phyloP scores from a whole-genome alignment of 2,113 vertebrate species.

The Hymenochirus boettgeri region DNA sequence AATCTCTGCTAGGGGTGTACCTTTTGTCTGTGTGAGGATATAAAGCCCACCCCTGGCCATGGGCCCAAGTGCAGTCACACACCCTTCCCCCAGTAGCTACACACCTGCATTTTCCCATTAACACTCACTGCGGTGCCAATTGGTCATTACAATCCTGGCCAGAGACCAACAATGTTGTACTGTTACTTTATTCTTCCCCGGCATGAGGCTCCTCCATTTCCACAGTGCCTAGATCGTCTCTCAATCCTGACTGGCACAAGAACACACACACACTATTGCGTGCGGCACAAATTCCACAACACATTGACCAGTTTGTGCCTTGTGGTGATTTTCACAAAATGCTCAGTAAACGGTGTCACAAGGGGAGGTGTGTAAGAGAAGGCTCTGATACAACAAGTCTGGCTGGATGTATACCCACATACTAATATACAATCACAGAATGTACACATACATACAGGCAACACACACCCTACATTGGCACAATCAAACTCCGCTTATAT shows the following conservation, averaged over 20 bases:
- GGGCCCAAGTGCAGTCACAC: too few relatives aligned
- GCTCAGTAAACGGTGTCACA: slow-evolving; percentile 14
- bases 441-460: slow-evolving; percentile 10
- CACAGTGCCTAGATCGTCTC: background rate
- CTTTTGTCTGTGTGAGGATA: too few relatives aligned
- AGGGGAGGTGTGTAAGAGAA: slow-evolving; percentile 2
- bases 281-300: slow-evolving; percentile 26
- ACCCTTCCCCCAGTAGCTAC: too few relatives aligned
- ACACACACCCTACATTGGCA: slow-evolving; percentile 2
- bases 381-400: slow-evolving; percentile 17
- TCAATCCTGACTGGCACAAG: slow-evolving; percentile 11
- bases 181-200: background rate
- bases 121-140: slow-evolving; percentile 1
- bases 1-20: too few relatives aligned
- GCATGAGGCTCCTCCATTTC: background rate
- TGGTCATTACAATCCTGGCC: background rate
- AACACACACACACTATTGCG: slow-evolving; percentile 13
- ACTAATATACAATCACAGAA: slow-evolving; percentile 17
- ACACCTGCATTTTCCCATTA: slow-evolving; percentile 9
- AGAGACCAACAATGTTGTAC: background rate
- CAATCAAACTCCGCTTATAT: background rate
- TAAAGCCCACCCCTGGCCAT: too few relatives aligned
- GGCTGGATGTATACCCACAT: slow-evolving; percentile 12
- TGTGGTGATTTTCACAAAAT: slow-evolving; percentile 33
- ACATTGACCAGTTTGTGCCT: slow-evolving; percentile 17